Base-by-base conservation (phyloP, 92 coral and sea anemone species). In the Ricordea florida region DNA sequence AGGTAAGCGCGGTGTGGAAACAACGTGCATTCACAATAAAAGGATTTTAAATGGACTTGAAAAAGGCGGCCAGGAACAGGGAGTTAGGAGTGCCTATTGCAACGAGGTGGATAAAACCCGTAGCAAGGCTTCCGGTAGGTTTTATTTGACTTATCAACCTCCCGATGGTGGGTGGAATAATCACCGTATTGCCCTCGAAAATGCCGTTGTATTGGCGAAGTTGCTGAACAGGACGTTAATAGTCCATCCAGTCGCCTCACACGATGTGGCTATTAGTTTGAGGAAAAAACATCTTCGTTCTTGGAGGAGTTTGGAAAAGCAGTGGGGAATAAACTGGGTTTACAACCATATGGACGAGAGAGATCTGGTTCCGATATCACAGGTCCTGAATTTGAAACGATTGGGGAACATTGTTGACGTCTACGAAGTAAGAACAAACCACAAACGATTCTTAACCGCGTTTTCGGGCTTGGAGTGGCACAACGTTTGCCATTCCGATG, bases 121-220 rank as follows among this genome's bases (percentile, higher is more conserved):
- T 53, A 28, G 37, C 10, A 62, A 69, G 76, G 55, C 76, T 69
- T 55, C 65, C 16, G 37, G 77, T 33, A 63, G 69, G 57, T 50
- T 68, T 21, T 78, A 78, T 40, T 36, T 78, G 66, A 52, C 84
- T 40, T 78, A 78, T 33, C 84, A 78, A 32, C 84, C 84, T n/a
- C 84, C 84, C 34, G 84, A 78, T 47, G 84, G 77, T 65, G 84
- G 84, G 21, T 78, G 84, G 84, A 78, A 78, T 45, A 78, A 78
- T 35, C 84, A 78, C 9, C 62, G 84, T 14, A 78, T 78, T 30
- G 84, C 84, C 40, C 53, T 78, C 34, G 84, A 78, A 47, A 78
- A 78, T 67, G 78, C 78, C 42, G 32, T 78, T 25, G 31, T 78
- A 21, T 53, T 78, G 61, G 84, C 84, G 10, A 78, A 57, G 33